phyloP scores from a whole-genome alignment of 2,888 invertebrate genomes.

The Odontocolon sp. region DNA sequence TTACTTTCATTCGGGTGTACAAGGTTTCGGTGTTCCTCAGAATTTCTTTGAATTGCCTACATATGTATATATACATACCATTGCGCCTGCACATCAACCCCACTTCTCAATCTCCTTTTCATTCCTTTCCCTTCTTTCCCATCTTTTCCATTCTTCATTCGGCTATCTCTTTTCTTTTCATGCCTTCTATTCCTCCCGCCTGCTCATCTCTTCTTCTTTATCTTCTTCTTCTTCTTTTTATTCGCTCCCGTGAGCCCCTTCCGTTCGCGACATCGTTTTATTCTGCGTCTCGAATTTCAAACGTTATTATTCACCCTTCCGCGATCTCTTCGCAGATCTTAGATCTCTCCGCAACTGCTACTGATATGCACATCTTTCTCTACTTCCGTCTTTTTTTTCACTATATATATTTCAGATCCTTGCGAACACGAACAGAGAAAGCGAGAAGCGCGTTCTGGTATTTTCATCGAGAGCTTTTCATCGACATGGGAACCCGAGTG shows the following conservation, averaged over 20 bases:
- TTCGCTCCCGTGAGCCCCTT: conserved; percentile 1
- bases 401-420: no score
- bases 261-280: conserved; percentile 77
- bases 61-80: background rate
- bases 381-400: background rate
- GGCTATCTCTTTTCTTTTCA: conserved; percentile 33
- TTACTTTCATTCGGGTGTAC: no score
- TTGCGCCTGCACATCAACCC: background rate
- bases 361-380: conserved; percentile 19
- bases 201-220: background rate
- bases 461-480: no score
- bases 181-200: conserved; percentile 30
- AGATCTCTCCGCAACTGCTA: conserved; percentile 41
- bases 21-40: conserved; percentile 51
- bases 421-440: no score
- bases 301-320: conserved; percentile 80
- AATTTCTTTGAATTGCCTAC: conserved; percentile 38
- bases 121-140: conserved; percentile 13
- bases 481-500: no score
- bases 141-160: conserved; percentile 43
- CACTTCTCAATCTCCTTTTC: conserved; percentile 1
- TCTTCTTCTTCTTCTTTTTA: conserved; percentile 25
- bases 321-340: conserved; percentile 61
- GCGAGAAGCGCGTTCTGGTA: no score
- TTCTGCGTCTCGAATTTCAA: conserved; percentile 78